Percentiles rank a stretch among this genome's conserved stretches.
Conservation (phyloP, 2,888 invertebrate genomes). For the Chaitophorus viminalis region DNA sequence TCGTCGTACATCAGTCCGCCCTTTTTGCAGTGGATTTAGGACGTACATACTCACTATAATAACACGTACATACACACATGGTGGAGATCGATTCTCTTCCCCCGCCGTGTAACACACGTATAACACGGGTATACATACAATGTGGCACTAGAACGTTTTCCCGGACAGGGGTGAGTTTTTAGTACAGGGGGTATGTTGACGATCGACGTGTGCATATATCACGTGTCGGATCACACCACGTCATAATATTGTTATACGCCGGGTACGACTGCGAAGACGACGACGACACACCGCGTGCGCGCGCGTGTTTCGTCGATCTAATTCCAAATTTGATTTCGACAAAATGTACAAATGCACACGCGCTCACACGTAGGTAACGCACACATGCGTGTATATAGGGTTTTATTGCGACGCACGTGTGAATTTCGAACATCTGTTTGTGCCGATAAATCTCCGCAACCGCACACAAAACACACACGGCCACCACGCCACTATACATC, state of each 20-base stretch:
- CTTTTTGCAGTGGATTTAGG: neutral
- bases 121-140: neutral
- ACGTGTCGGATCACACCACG: neutral
- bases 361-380: neutral
- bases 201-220: too few relatives aligned
- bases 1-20: neutral
- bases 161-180: too few relatives aligned
- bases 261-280: too few relatives aligned
- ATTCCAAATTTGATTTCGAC: conserved; percentile 31
- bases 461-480: neutral
- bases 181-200: too few relatives aligned
- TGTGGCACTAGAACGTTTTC: neutral
- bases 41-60: neutral
- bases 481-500: neutral
- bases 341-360: neutral
- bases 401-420: neutral
- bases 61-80: neutral
- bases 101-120: too few relatives aligned
- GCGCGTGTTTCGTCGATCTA: conserved; percentile 26
- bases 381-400: neutral
- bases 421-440: conserved; percentile 43
- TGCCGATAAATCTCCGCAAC: conserved; percentile 21
- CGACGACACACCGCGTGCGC: neutral
- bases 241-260: too few relatives aligned
- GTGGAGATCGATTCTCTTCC: neutral